A percentile compares a stretch with the other conserved stretches of the same genome.
phyloP scores from a whole-genome alignment of 2,797 vertebrate genomes.

The Pogonophryne albipinna region DNA sequence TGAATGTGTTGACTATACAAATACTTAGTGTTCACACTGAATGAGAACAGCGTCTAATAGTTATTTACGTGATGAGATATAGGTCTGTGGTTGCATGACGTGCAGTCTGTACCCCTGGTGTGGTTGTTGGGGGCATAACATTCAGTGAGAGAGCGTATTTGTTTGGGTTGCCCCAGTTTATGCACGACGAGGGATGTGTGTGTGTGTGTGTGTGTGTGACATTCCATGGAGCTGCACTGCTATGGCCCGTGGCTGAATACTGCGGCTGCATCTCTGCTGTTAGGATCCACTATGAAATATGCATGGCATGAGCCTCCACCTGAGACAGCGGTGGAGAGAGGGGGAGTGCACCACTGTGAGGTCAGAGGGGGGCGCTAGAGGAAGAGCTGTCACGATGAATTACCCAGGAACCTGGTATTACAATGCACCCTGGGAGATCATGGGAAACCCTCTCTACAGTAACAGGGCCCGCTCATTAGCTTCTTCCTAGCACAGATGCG shows the following conservation, averaged over 20 bases:
- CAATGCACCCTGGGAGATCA: constrained; percentile 46
- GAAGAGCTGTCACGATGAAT: constrained; percentile 65
- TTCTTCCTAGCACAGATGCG: constrained; percentile 39
- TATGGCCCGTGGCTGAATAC: constrained; percentile 59
- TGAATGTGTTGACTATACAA: constrained; percentile 51
- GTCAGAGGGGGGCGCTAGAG: constrained; percentile 62
- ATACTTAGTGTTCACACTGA: constrained; percentile 40
- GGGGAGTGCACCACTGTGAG: constrained; percentile 22
- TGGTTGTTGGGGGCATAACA: constrained; percentile 31
- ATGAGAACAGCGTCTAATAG: constrained; percentile 55
- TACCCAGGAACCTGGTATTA: constrained; percentile 44
- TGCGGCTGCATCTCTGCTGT: constrained; percentile 44
- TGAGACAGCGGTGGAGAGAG: constrained; percentile 26
- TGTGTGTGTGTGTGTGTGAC: constrained; percentile 21
- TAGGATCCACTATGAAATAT: constrained; percentile 76
- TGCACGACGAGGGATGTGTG: constrained; percentile 2
- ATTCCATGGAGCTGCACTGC: constrained; percentile 42
- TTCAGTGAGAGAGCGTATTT: constrained; percentile 37
- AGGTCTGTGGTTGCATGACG: constrained; percentile 20
- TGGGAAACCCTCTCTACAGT: constrained; percentile 56
- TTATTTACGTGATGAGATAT: constrained; percentile 48
- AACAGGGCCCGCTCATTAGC: constrained; percentile 61
- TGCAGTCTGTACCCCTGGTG: constrained; percentile 15
- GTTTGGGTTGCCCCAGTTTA: constrained; percentile 52
- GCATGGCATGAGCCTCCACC: constrained; percentile 70